phyloP scores from a whole-genome alignment of 2,113 vertebrate genomes.

The Brachionichthys hirsutus region DNA sequence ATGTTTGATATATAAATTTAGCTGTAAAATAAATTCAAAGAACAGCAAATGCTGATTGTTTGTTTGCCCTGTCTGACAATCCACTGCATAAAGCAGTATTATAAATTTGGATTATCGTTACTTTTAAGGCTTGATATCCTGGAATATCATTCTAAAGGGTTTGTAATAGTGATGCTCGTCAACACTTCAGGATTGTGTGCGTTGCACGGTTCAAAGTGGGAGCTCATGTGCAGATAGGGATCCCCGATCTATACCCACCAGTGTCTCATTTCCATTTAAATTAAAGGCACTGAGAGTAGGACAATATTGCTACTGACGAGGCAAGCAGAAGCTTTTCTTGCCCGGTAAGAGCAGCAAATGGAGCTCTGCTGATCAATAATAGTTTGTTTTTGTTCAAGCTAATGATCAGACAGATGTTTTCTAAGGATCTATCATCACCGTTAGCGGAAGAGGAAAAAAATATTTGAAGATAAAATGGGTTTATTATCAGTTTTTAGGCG shows the following conservation, averaged over 20 bases:
- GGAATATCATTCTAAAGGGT: no score
- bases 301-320: constrained; percentile 21
- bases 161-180: no score
- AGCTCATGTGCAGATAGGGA: constrained; percentile 9
- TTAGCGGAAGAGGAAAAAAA: neutral
- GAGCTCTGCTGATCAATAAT: constrained; percentile 44
- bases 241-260: constrained; percentile 71
- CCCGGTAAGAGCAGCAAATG: constrained; percentile 33
- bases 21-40: neutral
- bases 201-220: neutral
- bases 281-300: constrained; percentile 47
- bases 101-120: no score
- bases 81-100: no score
- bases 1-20: neutral
- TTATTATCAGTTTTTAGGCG: no score
- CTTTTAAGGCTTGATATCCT: no score
- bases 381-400: constrained; percentile 39
- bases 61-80: neutral
- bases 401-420: constrained; percentile 30
- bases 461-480: neutral
- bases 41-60: neutral
- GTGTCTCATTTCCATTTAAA: constrained; percentile 81
- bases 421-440: constrained; percentile 19
- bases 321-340: constrained; percentile 31
- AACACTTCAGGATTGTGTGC: no score